Evolutionary conservation across 2,797 vertebrate genomes (phyloP).

Genomic region (Meriones psammophilus): DNA sequence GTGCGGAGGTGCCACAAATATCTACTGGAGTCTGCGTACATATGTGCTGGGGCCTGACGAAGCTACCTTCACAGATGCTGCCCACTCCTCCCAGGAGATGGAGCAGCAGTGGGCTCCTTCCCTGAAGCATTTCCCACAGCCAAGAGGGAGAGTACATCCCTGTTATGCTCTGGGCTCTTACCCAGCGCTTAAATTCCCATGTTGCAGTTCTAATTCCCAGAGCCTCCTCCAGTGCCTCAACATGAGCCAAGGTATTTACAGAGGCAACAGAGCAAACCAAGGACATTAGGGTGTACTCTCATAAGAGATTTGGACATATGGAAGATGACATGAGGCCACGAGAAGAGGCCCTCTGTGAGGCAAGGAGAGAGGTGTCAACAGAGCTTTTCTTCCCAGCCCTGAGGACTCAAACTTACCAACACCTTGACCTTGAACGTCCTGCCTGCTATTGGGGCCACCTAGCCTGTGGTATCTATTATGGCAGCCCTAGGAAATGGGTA

Average conservation of each 20-base stretch:
- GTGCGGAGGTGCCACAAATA: not conserved
- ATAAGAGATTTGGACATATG: not conserved
- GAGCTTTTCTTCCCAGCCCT: not conserved
- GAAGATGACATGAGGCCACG: not conserved
- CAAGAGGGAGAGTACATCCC: not conserved
- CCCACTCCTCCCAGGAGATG: no score
- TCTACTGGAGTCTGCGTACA: not conserved
- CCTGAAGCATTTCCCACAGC: not conserved
- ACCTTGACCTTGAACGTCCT: not conserved
- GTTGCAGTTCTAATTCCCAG: not conserved
- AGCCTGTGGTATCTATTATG: not conserved
- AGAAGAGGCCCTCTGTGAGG: not conserved
- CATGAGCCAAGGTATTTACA: not conserved
- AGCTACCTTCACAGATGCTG: not conserved
- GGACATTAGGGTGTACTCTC: not conserved
- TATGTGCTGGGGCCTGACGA: not conserved
- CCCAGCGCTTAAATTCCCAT: not conserved
- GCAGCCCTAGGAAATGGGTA: not conserved
- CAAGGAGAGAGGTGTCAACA: not conserved
- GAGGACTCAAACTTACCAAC: not conserved
- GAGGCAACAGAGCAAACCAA: not conserved
- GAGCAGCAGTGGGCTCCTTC: not conserved
- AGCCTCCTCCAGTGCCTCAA: not conserved
- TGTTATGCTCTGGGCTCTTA: rapidly evolving
- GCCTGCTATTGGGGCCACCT: not conserved